Evolutionary conservation across 2,888 invertebrate genomes (phyloP), one percentile per base, ranked within the genome.

Genomic region (Phortica magna): DNA sequence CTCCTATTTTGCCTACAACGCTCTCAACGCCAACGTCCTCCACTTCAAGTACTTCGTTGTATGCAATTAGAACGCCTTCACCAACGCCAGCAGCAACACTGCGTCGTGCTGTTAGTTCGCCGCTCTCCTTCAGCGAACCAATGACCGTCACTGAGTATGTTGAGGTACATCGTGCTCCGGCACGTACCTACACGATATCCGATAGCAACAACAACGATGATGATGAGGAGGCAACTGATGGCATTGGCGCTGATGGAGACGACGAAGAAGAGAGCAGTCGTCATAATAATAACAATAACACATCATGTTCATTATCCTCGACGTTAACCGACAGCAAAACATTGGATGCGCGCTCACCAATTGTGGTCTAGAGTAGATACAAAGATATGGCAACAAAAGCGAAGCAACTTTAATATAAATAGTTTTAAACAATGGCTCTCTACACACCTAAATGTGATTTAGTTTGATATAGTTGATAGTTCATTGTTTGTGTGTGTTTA

Each of bases 271-370:
- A 83, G 61, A 82, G 79, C 10, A 83, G 76, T 39, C 57, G 57
- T 5, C 14, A 59, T 7, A n/a, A 73, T 42, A 77, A 84, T 61
- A 89, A 89, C 79, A 90, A 90, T 82, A 87, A 90, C 76, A 91
- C 91, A 48, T 90, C 91, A 64, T 88, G 90, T 77, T 90, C 91
- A 39, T 73, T 91, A 75, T 89, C 91, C 76, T 91, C 91, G 64
- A 88, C 90, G 61, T 81, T 91, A 68, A 91, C 90, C 74, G 91
- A 91, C 75, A 92, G 92, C 82, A 91, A 90, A 81, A 91, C 91
- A 71, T 80, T 91, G 76, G 92, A 92, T 84, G 84, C 89, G 42
- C 89, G 92, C 68, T 87, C 90, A 43, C 92, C 92, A 77, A 90
- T 92, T 83, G 87, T 91, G 79, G 92, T 92, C 82, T 90, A 78